A percentile compares a stretch with the other conserved stretches of the same genome.
Evolutionary conservation across 2,113 vertebrate genomes (phyloP).

Genomic region (Bos taurus): ARS-UCD2.0 NC_037349.1:2835001-2835500

Average conservation of each 20-base stretch:
- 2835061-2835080: not conserved
- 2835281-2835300: not conserved
- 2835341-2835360: not conserved
- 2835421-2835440: not conserved
- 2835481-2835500: not conserved
- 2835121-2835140: not conserved
- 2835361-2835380: not conserved
- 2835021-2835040: not conserved
- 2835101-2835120: not conserved
- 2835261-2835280: not conserved
- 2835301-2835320: not conserved
- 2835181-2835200: not conserved
- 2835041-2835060: not conserved
- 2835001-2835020: not conserved
- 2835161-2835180: not conserved
- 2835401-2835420: not conserved
- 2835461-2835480: not conserved
- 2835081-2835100: not conserved
- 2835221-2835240: not conserved
- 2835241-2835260: not conserved
- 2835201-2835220: not conserved
- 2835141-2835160: not conserved
- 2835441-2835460: not conserved
- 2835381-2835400: not conserved
- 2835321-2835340: not conserved